These are phyloP conservation scores for Mythimna pallens DNA, from an alignment of 2,888 invertebrate species.

Conservation along the genomic window DNA sequence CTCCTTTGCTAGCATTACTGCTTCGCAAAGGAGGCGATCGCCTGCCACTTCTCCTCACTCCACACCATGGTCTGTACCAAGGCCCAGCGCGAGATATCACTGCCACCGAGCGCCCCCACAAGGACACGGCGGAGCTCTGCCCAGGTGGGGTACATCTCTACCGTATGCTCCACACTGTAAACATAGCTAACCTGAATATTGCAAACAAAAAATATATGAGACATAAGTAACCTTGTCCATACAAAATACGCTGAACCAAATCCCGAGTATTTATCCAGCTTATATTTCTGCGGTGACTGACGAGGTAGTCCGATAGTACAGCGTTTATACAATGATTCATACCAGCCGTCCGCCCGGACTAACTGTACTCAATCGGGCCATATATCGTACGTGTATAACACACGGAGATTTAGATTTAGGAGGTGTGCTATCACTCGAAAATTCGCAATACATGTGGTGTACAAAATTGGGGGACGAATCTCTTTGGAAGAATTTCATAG, in stretches of 20 bases:
- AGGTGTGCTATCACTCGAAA: conserved; percentile 14
- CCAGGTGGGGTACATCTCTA: no score
- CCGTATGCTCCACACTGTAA: no score
- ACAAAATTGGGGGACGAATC: background rate
- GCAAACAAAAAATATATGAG: no score
- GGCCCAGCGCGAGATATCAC: no score
- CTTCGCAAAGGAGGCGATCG: no score
- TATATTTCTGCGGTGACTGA: background rate
- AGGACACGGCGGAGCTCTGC: no score
- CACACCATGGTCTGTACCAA: no score
- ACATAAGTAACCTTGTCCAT: no score
- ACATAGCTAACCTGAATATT: no score
- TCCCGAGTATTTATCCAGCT: background rate
- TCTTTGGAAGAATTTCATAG: background rate
- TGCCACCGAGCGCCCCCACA: no score
- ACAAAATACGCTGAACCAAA: background rate
- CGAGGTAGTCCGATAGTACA: conserved; percentile 16
- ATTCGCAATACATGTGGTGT: background rate
- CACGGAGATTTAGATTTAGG: conserved; percentile 27
- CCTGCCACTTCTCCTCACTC: no score
- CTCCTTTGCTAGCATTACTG: no score
- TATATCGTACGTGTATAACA: conserved; percentile 7
- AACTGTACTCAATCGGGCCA: conserved; percentile 41
- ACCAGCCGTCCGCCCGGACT: background rate
- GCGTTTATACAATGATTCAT: conserved; percentile 39